These are phyloP conservation scores for Channa maculata DNA, from an alignment of 2,113 vertebrate genomes.

Conservation along the genomic window DNA sequence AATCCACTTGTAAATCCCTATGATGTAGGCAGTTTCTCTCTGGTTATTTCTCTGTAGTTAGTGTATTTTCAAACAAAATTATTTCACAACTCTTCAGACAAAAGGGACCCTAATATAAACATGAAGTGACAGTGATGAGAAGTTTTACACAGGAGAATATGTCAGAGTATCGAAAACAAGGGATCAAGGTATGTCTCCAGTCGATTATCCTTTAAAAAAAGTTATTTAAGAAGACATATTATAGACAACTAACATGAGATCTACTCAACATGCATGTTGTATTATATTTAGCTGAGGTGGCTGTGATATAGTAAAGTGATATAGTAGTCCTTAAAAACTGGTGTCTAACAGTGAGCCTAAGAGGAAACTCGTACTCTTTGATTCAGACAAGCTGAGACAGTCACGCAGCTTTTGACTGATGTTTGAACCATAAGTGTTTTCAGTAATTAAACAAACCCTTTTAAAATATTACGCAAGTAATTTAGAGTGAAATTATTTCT, in stretches of 20 bases:
- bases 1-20: neutral
- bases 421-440: neutral
- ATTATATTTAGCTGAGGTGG: neutral
- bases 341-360: neutral
- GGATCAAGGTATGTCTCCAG: neutral
- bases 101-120: neutral
- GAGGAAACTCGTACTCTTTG: neutral
- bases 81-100: neutral
- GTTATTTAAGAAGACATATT: constrained; percentile 1
- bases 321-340: neutral
- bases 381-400: neutral
- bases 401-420: neutral
- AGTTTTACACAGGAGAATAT: constrained; percentile 9
- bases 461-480: neutral
- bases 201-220: neutral
- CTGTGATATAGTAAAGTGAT: neutral
- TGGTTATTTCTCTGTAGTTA: too few species aligned
- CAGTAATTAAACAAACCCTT: neutral
- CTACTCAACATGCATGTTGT: neutral
- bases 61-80: neutral
- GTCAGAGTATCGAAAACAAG: neutral
- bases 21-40: too few species aligned
- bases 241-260: neutral
- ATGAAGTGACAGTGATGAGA: neutral
- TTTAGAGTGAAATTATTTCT: neutral